Evolutionary conservation across 2,888 invertebrate species (phyloP).

Genomic region (Cosmia trapezina): DNA sequence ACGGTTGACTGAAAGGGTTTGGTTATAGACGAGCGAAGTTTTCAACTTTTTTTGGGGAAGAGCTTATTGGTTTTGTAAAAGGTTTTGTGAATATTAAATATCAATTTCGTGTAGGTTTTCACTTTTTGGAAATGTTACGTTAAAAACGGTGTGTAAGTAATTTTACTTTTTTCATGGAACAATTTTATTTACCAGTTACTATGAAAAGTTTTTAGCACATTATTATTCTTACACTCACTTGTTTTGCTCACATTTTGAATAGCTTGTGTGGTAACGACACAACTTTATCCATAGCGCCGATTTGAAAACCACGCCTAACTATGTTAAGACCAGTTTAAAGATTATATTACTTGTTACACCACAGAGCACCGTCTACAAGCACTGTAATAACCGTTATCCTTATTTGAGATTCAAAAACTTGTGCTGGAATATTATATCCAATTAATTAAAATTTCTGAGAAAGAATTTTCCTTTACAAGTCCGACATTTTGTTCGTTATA

Average conservation of each 20-base stretch:
- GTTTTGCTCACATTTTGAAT: constrained; percentile 36
- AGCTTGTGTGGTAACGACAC: constrained; percentile 23
- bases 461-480: constrained; percentile 24
- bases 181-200: background rate
- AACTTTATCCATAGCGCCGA: constrained; percentile 50
- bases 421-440: constrained; percentile 31
- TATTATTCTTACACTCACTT: constrained; percentile 12
- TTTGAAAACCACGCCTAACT: constrained; percentile 47
- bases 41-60: constrained; percentile 24
- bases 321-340: constrained; percentile 50
- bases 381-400: constrained; percentile 46
- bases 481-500: constrained; percentile 4
- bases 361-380: constrained; percentile 21
- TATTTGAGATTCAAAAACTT: constrained; percentile 47
- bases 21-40: constrained; percentile 23
- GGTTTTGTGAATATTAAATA: constrained; percentile 38
- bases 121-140: background rate
- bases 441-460: constrained; percentile 40
- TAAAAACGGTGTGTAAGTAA: background rate
- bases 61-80: constrained; percentile 33
- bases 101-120: constrained; percentile 11
- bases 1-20: constrained; percentile 53
- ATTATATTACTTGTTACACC: constrained; percentile 53
- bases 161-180: constrained; percentile 1
- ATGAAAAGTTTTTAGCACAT: background rate